These are phyloP conservation scores for Drosophila mimica DNA, from an alignment of 2,888 invertebrate genomes.

Conservation along the genomic window DNA sequence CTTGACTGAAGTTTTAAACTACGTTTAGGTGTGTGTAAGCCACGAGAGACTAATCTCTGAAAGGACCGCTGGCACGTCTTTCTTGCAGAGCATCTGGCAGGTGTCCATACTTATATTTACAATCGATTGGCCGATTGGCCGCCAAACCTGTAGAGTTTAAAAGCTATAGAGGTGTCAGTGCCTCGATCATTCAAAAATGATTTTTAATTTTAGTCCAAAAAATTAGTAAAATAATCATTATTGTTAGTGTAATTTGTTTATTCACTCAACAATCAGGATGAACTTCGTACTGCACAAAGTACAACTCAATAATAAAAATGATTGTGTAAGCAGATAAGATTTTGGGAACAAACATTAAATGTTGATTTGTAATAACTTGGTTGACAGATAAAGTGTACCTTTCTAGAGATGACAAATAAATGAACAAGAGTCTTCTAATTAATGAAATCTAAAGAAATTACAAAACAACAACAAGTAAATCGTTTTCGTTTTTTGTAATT, in stretches of 20 bases:
- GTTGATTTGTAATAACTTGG: neutral
- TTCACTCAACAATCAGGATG: neutral
- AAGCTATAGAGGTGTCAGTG: neutral
- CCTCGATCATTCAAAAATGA: neutral
- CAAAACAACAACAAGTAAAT: neutral
- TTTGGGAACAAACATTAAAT: neutral
- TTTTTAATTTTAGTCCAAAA: neutral
- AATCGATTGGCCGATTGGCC: no score
- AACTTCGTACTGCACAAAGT: neutral
- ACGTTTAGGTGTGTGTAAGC: neutral
- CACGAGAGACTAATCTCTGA: no score
- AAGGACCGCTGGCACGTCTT: no score
- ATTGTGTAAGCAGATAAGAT: neutral
- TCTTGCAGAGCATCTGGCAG: no score
- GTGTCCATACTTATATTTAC: neutral
- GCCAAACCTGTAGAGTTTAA: neutral
- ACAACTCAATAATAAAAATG: neutral
- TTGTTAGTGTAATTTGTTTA: neutral
- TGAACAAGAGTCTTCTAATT: no score
- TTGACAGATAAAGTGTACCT: neutral
- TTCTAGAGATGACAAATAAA: neutral
- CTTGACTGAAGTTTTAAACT: neutral
- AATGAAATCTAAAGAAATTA: no score
- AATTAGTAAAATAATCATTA: no score
- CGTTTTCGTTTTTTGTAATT: constrained; percentile 21